These are phyloP conservation scores for Acronicta aceris DNA, from an alignment of 2,888 invertebrate species.

Conservation along the genomic window DNA sequence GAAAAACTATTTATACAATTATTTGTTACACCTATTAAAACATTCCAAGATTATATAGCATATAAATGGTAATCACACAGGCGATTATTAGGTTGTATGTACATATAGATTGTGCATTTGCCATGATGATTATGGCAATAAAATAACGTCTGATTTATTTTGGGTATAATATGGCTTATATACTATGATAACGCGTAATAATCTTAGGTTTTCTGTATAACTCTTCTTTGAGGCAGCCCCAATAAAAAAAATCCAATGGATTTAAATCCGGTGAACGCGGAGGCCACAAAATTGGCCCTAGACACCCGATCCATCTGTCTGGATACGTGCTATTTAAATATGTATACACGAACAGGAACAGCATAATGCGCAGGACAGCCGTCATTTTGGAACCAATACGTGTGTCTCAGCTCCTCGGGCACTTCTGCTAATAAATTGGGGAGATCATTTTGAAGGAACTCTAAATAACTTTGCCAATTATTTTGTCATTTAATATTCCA, in stretches of 20 bases:
- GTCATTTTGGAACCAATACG: neutral
- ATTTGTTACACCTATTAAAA: too few relatives aligned
- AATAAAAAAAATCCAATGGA: slow-evolving; percentile 1
- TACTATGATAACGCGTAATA: too few relatives aligned
- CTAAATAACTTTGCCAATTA: neutral
- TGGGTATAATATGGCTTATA: too few relatives aligned
- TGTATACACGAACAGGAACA: neutral
- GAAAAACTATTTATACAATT: too few relatives aligned
- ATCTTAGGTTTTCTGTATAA: neutral
- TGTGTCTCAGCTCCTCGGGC: neutral
- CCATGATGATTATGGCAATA: too few relatives aligned
- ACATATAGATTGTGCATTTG: too few relatives aligned
- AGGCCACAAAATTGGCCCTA: neutral
- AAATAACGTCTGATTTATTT: too few relatives aligned
- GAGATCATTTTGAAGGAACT: neutral
- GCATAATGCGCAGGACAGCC: neutral
- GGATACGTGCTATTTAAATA: neutral
- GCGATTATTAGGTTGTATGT: too few relatives aligned
- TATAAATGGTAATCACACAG: too few relatives aligned
- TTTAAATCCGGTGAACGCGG: neutral
- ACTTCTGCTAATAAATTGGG: neutral
- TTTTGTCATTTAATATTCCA: too few relatives aligned
- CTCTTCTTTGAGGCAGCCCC: neutral
- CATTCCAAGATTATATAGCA: too few relatives aligned
- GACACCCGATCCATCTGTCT: neutral